phyloP scores from a whole-genome alignment of 1,140 invertebrate species.

The Eriocheir sinensis region DNA sequence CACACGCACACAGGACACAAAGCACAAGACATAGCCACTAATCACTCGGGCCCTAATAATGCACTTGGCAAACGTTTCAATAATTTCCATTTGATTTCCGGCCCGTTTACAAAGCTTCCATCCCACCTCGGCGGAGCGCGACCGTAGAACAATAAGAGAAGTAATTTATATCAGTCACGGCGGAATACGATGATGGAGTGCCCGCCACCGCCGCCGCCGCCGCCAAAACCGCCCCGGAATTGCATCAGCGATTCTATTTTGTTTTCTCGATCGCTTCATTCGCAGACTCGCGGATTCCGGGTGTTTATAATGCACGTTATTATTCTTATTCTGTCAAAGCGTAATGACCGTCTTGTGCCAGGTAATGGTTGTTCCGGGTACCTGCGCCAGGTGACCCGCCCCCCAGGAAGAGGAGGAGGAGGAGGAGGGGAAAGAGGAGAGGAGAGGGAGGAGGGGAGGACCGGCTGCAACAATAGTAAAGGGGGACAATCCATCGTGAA shows the following conservation, averaged over 20 bases:
- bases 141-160: slow-evolving; percentile 74
- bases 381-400: neutral
- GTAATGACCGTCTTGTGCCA: slow-evolving; percentile 17
- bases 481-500: slow-evolving; percentile 44
- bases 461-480: neutral
- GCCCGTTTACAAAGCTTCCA: slow-evolving; percentile 64
- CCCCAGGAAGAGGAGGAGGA: neutral
- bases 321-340: slow-evolving; percentile 50
- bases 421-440: neutral
- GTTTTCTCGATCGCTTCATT: slow-evolving; percentile 70
- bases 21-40: neutral
- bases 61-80: slow-evolving; percentile 42
- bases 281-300: slow-evolving; percentile 50
- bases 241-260: slow-evolving; percentile 70
- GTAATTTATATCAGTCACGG: slow-evolving; percentile 73
- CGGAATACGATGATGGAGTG: slow-evolving; percentile 73
- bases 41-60: neutral
- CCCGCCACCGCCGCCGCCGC: slow-evolving; percentile 57
- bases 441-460: neutral
- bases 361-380: slow-evolving; percentile 9
- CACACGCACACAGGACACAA: neutral
- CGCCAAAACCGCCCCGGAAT: slow-evolving; percentile 58
- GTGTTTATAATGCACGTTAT: slow-evolving; percentile 56
- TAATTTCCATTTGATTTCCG: slow-evolving; percentile 73
- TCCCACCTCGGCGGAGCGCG: slow-evolving; percentile 59